Conservation (phyloP, 2,113 vertebrate genomes). For the Silurus asotus region DNA sequence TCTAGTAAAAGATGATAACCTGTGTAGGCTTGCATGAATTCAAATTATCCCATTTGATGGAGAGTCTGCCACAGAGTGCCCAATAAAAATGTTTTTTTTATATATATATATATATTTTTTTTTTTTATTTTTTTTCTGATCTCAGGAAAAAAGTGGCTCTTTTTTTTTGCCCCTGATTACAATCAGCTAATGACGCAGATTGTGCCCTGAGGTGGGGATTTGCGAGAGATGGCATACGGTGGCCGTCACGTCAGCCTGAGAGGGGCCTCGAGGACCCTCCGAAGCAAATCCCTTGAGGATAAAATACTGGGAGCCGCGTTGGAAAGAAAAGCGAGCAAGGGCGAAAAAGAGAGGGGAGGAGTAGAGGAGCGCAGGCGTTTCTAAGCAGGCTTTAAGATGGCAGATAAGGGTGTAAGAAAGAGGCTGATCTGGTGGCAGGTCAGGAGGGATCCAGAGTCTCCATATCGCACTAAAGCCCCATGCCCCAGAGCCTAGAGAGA, state of each 20-base stretch:
- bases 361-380: conserved; percentile 43
- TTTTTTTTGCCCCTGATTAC: conserved; percentile 37
- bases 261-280: conserved; percentile 19
- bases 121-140: conserved; percentile 48
- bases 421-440: conserved; percentile 54
- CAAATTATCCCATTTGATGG: conserved; percentile 55
- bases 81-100: conserved; percentile 12
- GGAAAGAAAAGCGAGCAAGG: conserved; percentile 39
- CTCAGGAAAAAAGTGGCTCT: conserved; percentile 7
- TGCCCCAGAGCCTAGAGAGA: conserved; percentile 36
- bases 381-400: conserved; percentile 60
- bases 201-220: conserved; percentile 31
- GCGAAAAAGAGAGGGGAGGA: conserved; percentile 27
- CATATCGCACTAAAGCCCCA: conserved; percentile 50
- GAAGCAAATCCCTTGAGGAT: conserved; percentile 42
- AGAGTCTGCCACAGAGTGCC: conserved; percentile 55
- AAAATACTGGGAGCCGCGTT: conserved; percentile 16
- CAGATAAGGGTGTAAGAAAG: conserved; percentile 57
- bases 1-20: conserved; percentile 47
- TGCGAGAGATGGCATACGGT: conserved; percentile 35
- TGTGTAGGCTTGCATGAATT: conserved; percentile 53
- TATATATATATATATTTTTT: conserved; percentile 5
- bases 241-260: conserved; percentile 16
- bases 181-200: conserved; percentile 48
- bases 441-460: conserved; percentile 44